These are phyloP conservation scores for Poecilia gillii DNA, from an alignment of 2,797 vertebrate species.

Conservation along the genomic window DNA sequence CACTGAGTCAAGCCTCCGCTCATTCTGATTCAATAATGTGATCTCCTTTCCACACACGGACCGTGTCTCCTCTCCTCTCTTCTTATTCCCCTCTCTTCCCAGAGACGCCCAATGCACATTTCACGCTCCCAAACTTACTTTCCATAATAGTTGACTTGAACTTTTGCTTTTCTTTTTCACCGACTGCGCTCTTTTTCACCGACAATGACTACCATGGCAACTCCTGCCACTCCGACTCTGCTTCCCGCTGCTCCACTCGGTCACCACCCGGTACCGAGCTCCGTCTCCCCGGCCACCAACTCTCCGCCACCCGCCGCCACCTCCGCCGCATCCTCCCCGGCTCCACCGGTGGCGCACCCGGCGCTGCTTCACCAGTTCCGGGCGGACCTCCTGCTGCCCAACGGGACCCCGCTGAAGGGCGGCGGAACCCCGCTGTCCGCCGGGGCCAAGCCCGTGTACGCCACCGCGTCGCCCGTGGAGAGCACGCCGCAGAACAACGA, in stretches of 20 bases:
- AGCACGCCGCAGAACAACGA: constrained; percentile 99
- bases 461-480: constrained; percentile 96
- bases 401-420: constrained; percentile 61
- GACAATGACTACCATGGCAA: constrained; percentile 90
- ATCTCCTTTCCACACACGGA: constrained; percentile 71
- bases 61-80: constrained; percentile 44
- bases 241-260: constrained; percentile 89
- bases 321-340: constrained; percentile 82
- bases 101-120: constrained; percentile 47
- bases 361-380: constrained; percentile 83
- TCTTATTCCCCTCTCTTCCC: constrained; percentile 28
- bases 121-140: constrained; percentile 81
- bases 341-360: constrained; percentile 77
- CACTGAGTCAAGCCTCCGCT: constrained; percentile 73
- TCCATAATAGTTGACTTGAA: constrained; percentile 76
- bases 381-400: constrained; percentile 83
- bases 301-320: constrained; percentile 88
- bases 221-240: constrained; percentile 85
- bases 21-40: constrained; percentile 77
- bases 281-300: constrained; percentile 85
- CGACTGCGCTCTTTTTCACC: constrained; percentile 61
- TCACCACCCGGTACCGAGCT: constrained; percentile 86
- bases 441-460: constrained; percentile 89
- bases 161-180: constrained; percentile 37
- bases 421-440: constrained; percentile 66